phyloP scores from a whole-genome alignment of 2,797 vertebrate genomes.

The Bufotes viridis region DNA sequence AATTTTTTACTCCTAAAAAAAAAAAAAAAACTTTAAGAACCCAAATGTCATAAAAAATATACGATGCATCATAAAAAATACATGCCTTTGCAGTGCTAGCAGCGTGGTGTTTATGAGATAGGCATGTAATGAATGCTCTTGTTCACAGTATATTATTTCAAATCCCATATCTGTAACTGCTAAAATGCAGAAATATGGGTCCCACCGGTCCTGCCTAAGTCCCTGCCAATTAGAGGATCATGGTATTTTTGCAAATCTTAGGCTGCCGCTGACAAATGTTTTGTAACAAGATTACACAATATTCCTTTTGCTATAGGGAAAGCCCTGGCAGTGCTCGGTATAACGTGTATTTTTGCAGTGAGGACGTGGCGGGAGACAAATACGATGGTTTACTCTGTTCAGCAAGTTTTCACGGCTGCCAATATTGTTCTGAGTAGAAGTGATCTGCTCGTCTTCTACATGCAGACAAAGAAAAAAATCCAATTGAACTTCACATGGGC shows the following conservation, averaged over 20 bases:
- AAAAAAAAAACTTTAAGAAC: not conserved
- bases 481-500: slow-evolving; percentile 81
- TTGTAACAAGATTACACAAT: slow-evolving; percentile 37
- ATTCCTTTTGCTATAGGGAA: slow-evolving; percentile 9
- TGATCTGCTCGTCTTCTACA: slow-evolving; percentile 74
- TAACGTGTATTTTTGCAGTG: slow-evolving; percentile 11
- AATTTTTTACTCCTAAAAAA: no score
- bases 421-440: slow-evolving; percentile 75
- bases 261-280: slow-evolving; percentile 23
- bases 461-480: slow-evolving; percentile 82
- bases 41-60: slow-evolving; percentile 17
- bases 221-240: slow-evolving; percentile 35
- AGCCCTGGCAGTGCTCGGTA: slow-evolving; percentile 21
- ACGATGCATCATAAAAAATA: slow-evolving; percentile 2
- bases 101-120: not conserved
- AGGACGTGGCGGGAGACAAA: slow-evolving; percentile 60
- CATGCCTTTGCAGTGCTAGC: slow-evolving; percentile 1
- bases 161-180: slow-evolving; percentile 20
- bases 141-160: slow-evolving; percentile 23
- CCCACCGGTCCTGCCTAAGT: slow-evolving; percentile 9
- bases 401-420: slow-evolving; percentile 77
- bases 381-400: slow-evolving; percentile 72
- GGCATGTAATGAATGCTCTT: not conserved
- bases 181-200: slow-evolving; percentile 19
- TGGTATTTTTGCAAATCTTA: slow-evolving; percentile 30